Evolutionary conservation across 2,113 vertebrate genomes (phyloP).

Genomic region (Todiramphus saurophagus): DNA sequence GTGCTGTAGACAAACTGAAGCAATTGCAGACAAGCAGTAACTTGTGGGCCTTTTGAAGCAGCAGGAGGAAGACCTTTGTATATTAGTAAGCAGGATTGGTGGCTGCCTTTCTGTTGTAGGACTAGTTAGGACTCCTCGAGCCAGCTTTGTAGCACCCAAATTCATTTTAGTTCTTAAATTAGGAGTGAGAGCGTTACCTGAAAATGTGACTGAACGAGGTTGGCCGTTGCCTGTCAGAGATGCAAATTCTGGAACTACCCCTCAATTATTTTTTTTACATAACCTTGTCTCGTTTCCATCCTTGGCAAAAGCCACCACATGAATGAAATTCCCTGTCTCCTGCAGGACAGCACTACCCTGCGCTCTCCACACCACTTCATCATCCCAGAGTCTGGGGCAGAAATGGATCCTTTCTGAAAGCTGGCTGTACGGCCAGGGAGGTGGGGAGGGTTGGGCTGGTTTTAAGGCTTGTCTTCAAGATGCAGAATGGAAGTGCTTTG

Average conservation of each 20-base stretch:
- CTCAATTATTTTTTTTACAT: not conserved
- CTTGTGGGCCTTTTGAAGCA: not conserved
- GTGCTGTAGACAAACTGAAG: not conserved
- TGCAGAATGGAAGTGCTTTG: not conserved
- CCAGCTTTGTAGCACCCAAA: not conserved
- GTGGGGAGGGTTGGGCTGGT: not conserved
- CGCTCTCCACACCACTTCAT: not conserved
- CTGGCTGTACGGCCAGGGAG: not conserved
- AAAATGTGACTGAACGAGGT: not conserved
- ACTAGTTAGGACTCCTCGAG: not conserved
- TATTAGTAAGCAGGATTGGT: not conserved
- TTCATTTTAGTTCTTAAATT: not conserved
- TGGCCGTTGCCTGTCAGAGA: not conserved
- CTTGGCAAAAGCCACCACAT: not conserved
- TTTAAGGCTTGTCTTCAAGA: not conserved
- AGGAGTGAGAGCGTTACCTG: not conserved
- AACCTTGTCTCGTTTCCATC: not conserved
- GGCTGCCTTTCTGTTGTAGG: not conserved
- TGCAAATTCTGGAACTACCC: not conserved
- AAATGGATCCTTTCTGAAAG: not conserved
- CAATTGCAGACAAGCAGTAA: not conserved
- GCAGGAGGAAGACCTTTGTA: not conserved
- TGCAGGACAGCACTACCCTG: not conserved
- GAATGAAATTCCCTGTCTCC: accelerated
- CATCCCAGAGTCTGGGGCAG: too few relatives aligned